Percentiles rank a stretch among this genome's conserved stretches.
These are phyloP conservation scores for Micromussa lordhowensis DNA, from an alignment of 92 coral and sea anemone species.

Conservation along the genomic window DNA sequence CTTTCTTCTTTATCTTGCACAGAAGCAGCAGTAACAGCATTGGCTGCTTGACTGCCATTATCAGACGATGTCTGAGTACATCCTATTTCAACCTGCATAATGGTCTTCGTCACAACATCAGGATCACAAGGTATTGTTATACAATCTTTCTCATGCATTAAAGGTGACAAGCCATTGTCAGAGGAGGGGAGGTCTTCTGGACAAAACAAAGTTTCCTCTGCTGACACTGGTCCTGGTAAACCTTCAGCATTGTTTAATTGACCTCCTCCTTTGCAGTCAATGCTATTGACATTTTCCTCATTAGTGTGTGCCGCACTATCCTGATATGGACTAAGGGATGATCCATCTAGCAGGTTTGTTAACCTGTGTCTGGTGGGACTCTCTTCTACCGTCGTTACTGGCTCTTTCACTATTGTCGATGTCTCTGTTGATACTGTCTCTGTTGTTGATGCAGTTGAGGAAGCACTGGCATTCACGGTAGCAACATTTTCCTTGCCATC, in stretches of 20 bases:
- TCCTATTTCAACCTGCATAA: not conserved
- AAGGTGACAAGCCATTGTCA: not conserved
- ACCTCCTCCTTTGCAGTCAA: not conserved
- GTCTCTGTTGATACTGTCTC: not conserved
- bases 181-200: not conserved
- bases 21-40: not conserved
- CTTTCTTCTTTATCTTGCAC: not conserved
- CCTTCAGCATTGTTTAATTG: not conserved
- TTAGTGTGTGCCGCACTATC: not conserved
- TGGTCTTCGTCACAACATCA: slow-evolving; percentile 13
- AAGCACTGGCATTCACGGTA: not conserved
- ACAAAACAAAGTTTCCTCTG: not conserved
- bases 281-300: not conserved
- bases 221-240: not conserved
- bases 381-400: not conserved
- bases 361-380: slow-evolving; percentile 38
- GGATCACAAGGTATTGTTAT: slow-evolving; percentile 20
- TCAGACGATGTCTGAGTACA: not conserved
- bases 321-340: not conserved
- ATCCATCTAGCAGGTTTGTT: slow-evolving; percentile 35
- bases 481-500: not conserved
- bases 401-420: not conserved
- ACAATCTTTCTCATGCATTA: not conserved
- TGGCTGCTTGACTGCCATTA: not conserved
- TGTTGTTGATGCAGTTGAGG: not conserved